Conservation (phyloP, 2,113 vertebrate species). For the Carollia perspicillata region DNA sequence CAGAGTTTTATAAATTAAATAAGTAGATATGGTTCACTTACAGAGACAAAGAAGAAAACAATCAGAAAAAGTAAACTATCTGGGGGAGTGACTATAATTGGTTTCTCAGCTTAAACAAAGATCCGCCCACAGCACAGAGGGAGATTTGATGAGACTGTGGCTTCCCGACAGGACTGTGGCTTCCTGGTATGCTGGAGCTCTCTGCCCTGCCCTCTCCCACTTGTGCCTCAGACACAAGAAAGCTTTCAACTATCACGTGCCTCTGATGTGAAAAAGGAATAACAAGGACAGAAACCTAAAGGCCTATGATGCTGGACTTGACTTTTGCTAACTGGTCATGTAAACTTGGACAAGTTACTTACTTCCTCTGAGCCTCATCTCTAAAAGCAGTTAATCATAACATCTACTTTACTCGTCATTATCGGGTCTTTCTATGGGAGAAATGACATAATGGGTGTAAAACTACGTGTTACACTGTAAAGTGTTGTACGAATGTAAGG, state of each 20-base stretch:
- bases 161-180: not conserved
- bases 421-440: not conserved
- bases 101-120: slow-evolving; percentile 37
- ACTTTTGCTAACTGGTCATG: not conserved
- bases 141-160: not conserved
- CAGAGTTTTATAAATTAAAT: slow-evolving; percentile 57
- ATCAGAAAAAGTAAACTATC: slow-evolving; percentile 24
- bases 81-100: not conserved
- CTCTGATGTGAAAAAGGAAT: not conserved
- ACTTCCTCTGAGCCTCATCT: not conserved
- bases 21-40: slow-evolving; percentile 56
- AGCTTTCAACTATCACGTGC: not conserved
- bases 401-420: not conserved
- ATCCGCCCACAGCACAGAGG: not conserved
- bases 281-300: not conserved
- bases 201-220: accelerated
- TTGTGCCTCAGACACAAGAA: not conserved
- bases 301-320: not conserved
- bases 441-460: not conserved
- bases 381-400: not conserved
- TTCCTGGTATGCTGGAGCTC: not conserved
- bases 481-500: not conserved
- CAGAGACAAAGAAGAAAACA: slow-evolving; percentile 32
- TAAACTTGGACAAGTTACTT: not conserved
- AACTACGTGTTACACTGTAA: not conserved